phyloP scores from a whole-genome alignment of 2,888 invertebrate genomes.

The Leucophora obtusa region DNA sequence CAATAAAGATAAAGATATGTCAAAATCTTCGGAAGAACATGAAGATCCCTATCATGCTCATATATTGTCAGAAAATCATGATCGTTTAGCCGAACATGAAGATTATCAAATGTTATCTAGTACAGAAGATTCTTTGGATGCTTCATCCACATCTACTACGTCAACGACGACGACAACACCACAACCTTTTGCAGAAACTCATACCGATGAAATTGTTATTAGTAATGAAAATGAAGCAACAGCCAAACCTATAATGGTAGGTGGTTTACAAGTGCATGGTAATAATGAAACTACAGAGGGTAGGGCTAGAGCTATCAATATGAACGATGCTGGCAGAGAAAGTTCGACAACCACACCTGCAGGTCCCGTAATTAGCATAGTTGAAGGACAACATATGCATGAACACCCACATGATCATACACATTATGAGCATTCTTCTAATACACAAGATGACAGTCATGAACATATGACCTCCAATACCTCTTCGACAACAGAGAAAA shows the following conservation, averaged over 20 bases:
- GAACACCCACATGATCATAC: slow-evolving; percentile 45
- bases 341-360: slow-evolving; percentile 48
- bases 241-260: slow-evolving; percentile 66
- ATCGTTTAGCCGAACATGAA: slow-evolving; percentile 75
- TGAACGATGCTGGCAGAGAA: slow-evolving; percentile 65
- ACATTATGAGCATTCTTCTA: not conserved
- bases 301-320: slow-evolving; percentile 75
- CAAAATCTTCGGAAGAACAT: slow-evolving; percentile 61
- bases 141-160: slow-evolving; percentile 39
- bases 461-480: slow-evolving; percentile 53
- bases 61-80: slow-evolving; percentile 76
- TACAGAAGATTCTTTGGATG: slow-evolving; percentile 69
- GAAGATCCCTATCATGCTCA: slow-evolving; percentile 76
- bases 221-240: slow-evolving; percentile 71
- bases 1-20: slow-evolving; percentile 55
- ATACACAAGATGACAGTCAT: slow-evolving; percentile 49
- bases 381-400: slow-evolving; percentile 71
- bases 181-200: slow-evolving; percentile 50
- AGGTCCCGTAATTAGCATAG: slow-evolving; percentile 71
- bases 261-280: slow-evolving; percentile 4
- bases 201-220: slow-evolving; percentile 67
- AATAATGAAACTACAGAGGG: slow-evolving; percentile 65
- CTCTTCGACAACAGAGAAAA: slow-evolving; percentile 59
- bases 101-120: slow-evolving; percentile 74
- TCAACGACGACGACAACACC: slow-evolving; percentile 54